Percentiles rank a stretch among this genome's conserved stretches.
These are phyloP conservation scores for Sebastes hopkinsi DNA, from an alignment of 2,797 vertebrate genomes.

Conservation along the genomic window DNA sequence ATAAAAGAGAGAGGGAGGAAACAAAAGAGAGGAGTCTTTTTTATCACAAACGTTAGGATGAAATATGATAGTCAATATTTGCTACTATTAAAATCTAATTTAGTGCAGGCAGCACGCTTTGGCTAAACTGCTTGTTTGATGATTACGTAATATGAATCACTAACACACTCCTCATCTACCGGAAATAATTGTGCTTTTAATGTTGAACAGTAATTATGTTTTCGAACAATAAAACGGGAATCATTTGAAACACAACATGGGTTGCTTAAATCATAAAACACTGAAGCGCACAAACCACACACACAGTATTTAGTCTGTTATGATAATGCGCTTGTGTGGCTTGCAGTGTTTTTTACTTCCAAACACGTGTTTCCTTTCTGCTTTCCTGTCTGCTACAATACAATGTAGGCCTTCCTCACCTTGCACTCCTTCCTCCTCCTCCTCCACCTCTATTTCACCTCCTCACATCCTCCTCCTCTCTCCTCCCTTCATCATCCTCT, in stretches of 20 bases:
- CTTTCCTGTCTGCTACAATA: conserved; percentile 6
- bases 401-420: conserved; percentile 12
- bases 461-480: conserved; percentile 17
- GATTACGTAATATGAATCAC: conserved; percentile 3
- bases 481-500: conserved; percentile 41
- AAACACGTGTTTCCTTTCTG: background rate
- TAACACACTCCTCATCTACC: background rate
- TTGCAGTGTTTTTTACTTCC: background rate
- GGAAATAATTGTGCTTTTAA: conserved; percentile 10
- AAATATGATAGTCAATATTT: conserved; percentile 22
- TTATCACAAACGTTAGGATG: conserved; percentile 10
- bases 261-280: background rate
- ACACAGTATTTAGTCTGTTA: background rate
- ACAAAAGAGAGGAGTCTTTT: background rate
- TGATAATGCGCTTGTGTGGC: background rate
- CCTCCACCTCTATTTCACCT: conserved; percentile 21
- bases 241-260: background rate
- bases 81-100: conserved; percentile 29
- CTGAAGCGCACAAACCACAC: background rate
- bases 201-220: conserved; percentile 4
- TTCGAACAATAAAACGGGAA: background rate
- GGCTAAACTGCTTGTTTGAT: background rate
- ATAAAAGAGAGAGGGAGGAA: background rate
- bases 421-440: background rate
- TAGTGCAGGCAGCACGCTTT: background rate